Conservation (phyloP, 30 jellyfish, hydroid and myxozoan genomes). For the Morbakka virulenta region DNA sequence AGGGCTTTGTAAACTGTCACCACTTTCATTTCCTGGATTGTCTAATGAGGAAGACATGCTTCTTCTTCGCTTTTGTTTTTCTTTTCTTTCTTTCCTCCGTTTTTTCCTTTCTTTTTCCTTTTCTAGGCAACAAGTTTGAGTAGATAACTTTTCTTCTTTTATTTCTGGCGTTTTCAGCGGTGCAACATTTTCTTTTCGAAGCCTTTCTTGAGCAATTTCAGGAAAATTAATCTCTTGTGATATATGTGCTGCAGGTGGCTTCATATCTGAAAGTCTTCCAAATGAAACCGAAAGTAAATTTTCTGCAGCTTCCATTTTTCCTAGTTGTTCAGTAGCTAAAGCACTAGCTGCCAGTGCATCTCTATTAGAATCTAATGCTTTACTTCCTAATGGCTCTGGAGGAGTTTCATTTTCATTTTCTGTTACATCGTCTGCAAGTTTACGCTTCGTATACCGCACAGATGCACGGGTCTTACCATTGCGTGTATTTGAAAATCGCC, state of each 20-base stretch:
- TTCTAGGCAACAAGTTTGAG: not conserved
- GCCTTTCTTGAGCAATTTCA: not conserved
- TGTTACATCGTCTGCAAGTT: not conserved
- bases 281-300: not conserved
- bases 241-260: not conserved
- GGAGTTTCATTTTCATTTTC: not conserved
- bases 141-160: not conserved
- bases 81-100: conserved; percentile 44
- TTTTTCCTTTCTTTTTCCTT: conserved; percentile 36
- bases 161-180: not conserved
- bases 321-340: not conserved
- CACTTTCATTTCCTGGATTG: conserved; percentile 58
- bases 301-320: not conserved
- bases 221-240: not conserved
- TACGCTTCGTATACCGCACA: not conserved
- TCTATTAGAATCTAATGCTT: not conserved
- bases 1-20: conserved; percentile 52
- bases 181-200: not conserved
- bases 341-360: not conserved
- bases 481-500: not conserved
- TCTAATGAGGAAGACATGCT: conserved; percentile 52
- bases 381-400: not conserved
- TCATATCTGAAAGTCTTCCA: not conserved
- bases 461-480: not conserved
- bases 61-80: conserved; percentile 45